These are phyloP conservation scores for Drosophila kikkawai DNA, from an alignment of 1,140 invertebrate genomes.

Conservation along the genomic window DNA sequence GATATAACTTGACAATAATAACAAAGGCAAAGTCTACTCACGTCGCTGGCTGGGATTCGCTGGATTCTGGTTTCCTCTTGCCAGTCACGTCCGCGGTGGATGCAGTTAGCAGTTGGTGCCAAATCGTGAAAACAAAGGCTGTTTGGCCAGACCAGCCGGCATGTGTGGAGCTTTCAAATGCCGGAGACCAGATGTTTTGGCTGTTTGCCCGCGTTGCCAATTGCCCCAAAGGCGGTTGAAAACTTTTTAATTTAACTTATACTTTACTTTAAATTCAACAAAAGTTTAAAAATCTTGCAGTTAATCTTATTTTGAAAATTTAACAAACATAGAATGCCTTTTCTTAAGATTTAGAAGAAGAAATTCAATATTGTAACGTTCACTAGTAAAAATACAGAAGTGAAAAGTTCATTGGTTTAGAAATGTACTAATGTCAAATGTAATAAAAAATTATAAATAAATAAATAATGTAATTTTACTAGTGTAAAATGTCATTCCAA, in stretches of 20 bases:
- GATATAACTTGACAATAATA: constrained; percentile 36
- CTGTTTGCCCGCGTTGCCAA: constrained; percentile 42
- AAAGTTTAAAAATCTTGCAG: background rate
- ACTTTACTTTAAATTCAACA: background rate
- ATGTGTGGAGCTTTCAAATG: constrained; percentile 41
- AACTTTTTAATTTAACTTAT: background rate
- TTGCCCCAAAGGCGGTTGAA: too few species aligned
- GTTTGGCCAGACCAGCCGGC: constrained; percentile 27
- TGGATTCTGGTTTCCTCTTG: constrained; percentile 32
- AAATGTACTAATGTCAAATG: background rate
- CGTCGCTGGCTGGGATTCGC: constrained; percentile 36
- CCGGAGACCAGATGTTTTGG: constrained; percentile 49
- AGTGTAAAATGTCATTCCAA: background rate
- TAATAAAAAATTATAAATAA: background rate
- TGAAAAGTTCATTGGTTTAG: background rate
- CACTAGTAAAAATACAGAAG: background rate
- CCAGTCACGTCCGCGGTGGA: constrained; percentile 44
- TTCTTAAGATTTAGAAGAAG: background rate
- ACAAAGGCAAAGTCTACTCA: constrained; percentile 60
- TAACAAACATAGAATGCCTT: background rate
- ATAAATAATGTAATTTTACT: background rate
- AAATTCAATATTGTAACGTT: background rate
- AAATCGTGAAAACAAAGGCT: constrained; percentile 37
- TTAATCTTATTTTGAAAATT: background rate
- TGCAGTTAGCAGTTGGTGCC: constrained; percentile 33